Conservation (phyloP, 2,797 vertebrate genomes). For the Acanthurus leucopareius region DNA sequence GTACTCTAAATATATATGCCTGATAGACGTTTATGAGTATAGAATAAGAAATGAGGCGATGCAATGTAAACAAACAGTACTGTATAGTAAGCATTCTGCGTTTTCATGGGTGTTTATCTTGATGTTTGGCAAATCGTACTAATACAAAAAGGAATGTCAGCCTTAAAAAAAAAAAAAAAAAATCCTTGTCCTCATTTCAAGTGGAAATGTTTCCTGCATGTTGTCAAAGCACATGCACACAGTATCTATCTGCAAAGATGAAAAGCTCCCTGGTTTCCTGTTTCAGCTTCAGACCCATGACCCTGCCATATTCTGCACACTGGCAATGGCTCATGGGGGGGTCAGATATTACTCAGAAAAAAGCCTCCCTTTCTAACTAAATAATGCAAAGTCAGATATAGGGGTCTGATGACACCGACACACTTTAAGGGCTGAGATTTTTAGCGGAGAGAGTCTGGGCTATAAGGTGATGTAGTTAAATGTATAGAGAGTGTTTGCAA, state of each 20-base stretch:
- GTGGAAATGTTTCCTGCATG: conserved; percentile 23
- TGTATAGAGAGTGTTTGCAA: conserved; percentile 11
- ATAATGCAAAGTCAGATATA: conserved; percentile 56
- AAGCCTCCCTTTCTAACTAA: conserved; percentile 39
- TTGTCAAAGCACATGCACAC: conserved; percentile 31
- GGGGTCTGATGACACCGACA: conserved; percentile 20
- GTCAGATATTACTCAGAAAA: conserved; percentile 25
- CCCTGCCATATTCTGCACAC: conserved; percentile 26
- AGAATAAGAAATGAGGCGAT: conserved; percentile 47
- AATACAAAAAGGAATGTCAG: neutral
- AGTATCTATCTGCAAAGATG: conserved; percentile 24
- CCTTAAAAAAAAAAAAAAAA: neutral
- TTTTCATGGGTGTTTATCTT: conserved; percentile 37
- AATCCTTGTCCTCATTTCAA: conserved; percentile 23
- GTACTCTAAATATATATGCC: conserved; percentile 66
- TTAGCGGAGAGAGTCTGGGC: conserved; percentile 9
- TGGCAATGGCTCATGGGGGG: conserved; percentile 25
- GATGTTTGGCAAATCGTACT: conserved; percentile 34
- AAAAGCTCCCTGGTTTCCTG: conserved; percentile 44
- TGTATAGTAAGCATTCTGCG: conserved; percentile 37
- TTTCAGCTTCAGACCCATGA: conserved; percentile 35
- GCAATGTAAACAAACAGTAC: conserved; percentile 56
- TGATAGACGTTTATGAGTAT: conserved; percentile 66
- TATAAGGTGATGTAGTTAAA: neutral
- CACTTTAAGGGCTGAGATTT: conserved; percentile 29